Conservation (phyloP, 2,797 vertebrate genomes). For the Sebastiscus albofasciatus region DNA sequence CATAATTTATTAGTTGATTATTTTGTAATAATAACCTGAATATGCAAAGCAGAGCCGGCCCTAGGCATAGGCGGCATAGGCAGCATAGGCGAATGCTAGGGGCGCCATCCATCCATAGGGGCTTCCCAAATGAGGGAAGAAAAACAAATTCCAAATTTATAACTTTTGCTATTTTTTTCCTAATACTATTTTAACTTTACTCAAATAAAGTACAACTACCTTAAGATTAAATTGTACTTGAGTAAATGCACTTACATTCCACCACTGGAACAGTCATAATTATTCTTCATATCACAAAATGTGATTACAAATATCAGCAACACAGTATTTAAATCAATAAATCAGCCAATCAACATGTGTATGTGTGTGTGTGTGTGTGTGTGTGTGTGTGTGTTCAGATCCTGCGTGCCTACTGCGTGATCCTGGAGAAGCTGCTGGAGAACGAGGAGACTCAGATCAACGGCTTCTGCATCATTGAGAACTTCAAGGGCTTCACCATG, state of each 20-base stretch:
- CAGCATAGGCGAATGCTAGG: no score
- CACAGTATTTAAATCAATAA: no score
- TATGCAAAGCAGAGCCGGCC: background rate
- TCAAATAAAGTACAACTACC: background rate
- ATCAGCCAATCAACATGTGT: no score
- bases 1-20: background rate
- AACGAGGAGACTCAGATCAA: conserved; percentile 99
- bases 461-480: conserved; percentile 97
- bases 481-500: conserved; percentile 98
- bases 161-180: no score
- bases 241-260: background rate
- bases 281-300: background rate
- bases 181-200: no score
- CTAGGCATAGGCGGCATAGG: no score
- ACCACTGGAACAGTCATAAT: background rate
- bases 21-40: background rate
- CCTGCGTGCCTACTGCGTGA: conserved; percentile 96
- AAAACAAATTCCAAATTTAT: no score
- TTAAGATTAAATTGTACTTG: background rate
- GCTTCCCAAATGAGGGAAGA: no score
- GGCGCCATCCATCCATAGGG: no score
- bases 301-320: background rate
- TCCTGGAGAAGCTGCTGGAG: conserved; percentile 96
- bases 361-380: background rate
- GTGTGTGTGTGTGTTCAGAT: conserved; percentile 80